Base-by-base conservation (phyloP, 2,888 invertebrate genomes). In the Muscina levida region DNA sequence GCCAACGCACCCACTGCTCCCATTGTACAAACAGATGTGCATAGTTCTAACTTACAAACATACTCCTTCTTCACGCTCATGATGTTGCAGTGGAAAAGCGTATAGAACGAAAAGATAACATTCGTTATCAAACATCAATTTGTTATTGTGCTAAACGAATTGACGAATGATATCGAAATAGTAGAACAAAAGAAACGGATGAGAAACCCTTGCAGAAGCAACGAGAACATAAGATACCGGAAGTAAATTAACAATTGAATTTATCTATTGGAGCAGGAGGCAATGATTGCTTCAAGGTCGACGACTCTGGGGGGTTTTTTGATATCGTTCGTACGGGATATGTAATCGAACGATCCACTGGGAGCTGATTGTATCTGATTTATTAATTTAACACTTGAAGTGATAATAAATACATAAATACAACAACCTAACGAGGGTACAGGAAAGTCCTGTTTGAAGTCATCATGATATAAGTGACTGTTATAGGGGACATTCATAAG, bases 161-260 rank as follows among this genome's bases (percentile, higher is more conserved):
- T 31, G 4, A 8, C 24, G 17, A 59, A 59, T 2, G 15, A 15
- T 22, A 53, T 24, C n/a, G n/a, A 22, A n/a, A 44, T n/a, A 2
- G 44, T 6, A 44, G 13, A 22, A 53, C 22, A 53, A 59, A 80
- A 48, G 66, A 65, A 31, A 72, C 39, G 62, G 68, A 66, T 70
- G 71, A 78, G 56, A 79, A 68, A 72, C 26, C 13, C 68, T 24
- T 66, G 48, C 48, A n/a, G 24, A 71, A 8, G 8, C 37, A 51
- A 67, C 37, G 24, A 53, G 39, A 39, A 8, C 4, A n/a, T n/a
- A 44, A 80, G 46, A 71, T 62, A 77, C 66, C 80, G 77, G 77
- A 80, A 77, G 70, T 73, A 70, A 80, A 80, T 80, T 77, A 80
- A 73, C 70, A 70, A 46, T 39, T 3, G 8, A 65, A 66, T 70